These are phyloP conservation scores for Marmota monax DNA, from an alignment of 2,113 vertebrate genomes.

Conservation along the genomic window DNA sequence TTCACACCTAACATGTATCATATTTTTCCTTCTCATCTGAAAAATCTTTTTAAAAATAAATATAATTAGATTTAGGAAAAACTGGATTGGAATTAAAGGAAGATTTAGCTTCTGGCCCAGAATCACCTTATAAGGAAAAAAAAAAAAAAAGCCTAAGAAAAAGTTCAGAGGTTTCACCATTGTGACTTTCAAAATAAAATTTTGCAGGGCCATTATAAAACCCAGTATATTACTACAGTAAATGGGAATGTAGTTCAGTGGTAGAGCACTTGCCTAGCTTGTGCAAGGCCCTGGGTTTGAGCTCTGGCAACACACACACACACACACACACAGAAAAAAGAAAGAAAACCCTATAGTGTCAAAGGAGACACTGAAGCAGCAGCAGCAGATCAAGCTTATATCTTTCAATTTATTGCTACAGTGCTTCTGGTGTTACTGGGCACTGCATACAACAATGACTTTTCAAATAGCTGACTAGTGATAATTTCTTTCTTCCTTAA, in stretches of 20 bases:
- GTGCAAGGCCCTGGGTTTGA: background rate
- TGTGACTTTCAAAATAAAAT: too few species aligned
- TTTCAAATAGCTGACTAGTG: background rate
- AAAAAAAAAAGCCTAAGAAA: background rate
- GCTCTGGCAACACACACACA: background rate
- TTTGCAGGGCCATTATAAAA: background rate
- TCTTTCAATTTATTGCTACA: background rate
- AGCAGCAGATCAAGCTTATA: background rate
- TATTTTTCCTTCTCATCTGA: background rate
- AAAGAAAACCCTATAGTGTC: background rate
- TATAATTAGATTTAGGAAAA: slow-evolving; percentile 27
- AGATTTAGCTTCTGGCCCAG: background rate
- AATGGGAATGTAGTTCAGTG: background rate
- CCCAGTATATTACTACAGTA: background rate
- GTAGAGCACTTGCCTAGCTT: background rate
- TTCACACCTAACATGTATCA: slow-evolving; percentile 2
- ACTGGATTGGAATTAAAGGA: background rate
- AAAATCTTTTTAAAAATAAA: slow-evolving; percentile 48
- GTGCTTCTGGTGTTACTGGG: background rate
- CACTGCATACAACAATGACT: background rate
- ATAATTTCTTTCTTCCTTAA: background rate
- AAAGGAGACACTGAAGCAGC: background rate
- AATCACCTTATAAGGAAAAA: background rate
- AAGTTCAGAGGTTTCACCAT: background rate
- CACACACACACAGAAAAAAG: too few species aligned